phyloP scores from a whole-genome alignment of 2,113 vertebrate species.

The Oenanthe melanoleuca region DNA sequence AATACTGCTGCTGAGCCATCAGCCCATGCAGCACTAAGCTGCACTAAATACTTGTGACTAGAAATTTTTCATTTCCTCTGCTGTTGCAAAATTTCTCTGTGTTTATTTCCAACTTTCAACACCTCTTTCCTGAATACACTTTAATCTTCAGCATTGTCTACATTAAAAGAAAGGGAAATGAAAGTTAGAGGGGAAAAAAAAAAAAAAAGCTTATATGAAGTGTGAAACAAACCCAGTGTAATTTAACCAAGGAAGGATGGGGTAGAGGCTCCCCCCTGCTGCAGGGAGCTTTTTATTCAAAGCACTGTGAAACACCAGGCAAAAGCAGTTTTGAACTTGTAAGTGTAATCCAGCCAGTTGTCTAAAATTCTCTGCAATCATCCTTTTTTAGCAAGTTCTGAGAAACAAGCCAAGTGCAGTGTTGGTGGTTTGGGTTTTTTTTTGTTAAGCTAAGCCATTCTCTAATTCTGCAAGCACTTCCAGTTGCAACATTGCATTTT shows the following conservation, averaged over 20 bases:
- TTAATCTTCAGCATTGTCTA: neutral
- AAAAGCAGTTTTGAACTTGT: neutral
- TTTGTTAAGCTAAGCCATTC: neutral
- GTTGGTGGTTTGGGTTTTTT: neutral
- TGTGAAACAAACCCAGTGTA: neutral
- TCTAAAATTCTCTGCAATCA: neutral
- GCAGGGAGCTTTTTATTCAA: neutral
- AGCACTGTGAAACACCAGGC: neutral
- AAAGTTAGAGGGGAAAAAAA: neutral
- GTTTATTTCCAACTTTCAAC: conserved; percentile 14
- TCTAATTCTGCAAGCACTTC: neutral
- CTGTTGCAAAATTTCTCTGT: neutral
- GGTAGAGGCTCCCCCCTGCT: neutral
- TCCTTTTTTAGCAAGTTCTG: neutral
- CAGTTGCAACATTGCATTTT: neutral
- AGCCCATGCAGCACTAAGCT: neutral
- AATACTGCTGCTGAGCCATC: neutral
- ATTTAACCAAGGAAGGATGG: neutral
- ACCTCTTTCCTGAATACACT: neutral
- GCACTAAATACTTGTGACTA: neutral
- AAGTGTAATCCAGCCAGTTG: neutral
- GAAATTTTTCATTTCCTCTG: conserved; percentile 29
- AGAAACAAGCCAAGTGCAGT: neutral
- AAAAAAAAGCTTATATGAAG: neutral
- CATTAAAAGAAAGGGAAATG: neutral